Evolutionary conservation across 1,140 invertebrate species (phyloP), one percentile per base, ranked within the genome.

Genomic region (Plodia interpunctella): DNA sequence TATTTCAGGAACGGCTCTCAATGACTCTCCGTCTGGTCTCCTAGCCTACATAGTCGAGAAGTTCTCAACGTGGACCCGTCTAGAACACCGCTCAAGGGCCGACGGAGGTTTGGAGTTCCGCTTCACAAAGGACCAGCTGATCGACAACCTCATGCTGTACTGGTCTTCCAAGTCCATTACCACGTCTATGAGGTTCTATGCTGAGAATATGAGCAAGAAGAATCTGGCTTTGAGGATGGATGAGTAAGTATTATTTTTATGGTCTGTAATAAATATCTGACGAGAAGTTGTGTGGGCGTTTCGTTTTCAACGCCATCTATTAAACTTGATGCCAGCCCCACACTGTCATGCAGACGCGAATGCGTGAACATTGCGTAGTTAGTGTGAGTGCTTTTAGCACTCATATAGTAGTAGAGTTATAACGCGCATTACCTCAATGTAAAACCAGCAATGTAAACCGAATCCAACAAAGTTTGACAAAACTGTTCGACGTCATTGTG

Each of bases 141-240:
- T 98, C 5, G 97, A 97, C 63, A 97, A 97, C 74, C 75, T 98
- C 0, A 97, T 97, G 95, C 84, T 98, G 55, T 98, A 98, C 78
- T 98, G 96, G 94, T 74, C 94, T 0, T 94, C 94, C 0, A 93
- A 93, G 61, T 93, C 93, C 0, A 95, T 97, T 2, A 95, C 94
- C 0, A 94, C 94, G 0, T 95, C 95, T 0, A 88, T 93, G 76
- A 90, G 97, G 60, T 83, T 96, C 8, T 97, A 97, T 66, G 88
- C 94, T 18, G 96, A 97, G 80, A 80, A 72, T 0, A 91, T 94
- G 44, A 91, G 58, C 13, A 78, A 77, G 11, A 77, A 74, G 0
- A 76, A 91, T 13, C 59, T 77, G 0, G 66, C 56, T 0, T 62
- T 92, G 32, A 69, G 81, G 9, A 63, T 92, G 5, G 91, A 94